Conservation (phyloP, 2,888 invertebrate species). For the Polyommatus iphigenia region DNA sequence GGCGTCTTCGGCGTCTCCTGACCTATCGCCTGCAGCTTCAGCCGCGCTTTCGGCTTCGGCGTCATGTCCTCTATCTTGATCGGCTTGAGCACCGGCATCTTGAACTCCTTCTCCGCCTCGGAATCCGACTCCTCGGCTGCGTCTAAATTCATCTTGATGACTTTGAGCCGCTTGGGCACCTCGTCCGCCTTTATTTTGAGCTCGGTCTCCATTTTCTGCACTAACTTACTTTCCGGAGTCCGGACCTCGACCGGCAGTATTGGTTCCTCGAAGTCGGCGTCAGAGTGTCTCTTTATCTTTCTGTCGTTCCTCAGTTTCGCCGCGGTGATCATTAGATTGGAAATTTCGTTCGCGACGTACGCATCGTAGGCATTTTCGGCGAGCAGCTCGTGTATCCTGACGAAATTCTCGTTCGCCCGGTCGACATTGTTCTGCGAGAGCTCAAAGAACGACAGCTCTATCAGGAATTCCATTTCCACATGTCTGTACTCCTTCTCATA, state of each 20-base stretch:
- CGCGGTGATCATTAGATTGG: slow-evolving; percentile 57
- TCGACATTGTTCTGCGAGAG: slow-evolving; percentile 48
- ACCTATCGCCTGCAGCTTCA: slow-evolving; percentile 46
- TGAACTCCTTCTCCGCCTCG: slow-evolving; percentile 53
- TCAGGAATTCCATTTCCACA: slow-evolving; percentile 51
- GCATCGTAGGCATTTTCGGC: slow-evolving; percentile 45
- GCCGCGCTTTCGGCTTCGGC: slow-evolving; percentile 49
- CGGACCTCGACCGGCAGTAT: slow-evolving; percentile 46
- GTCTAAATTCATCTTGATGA: slow-evolving; percentile 59
- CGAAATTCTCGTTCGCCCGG: slow-evolving; percentile 53
- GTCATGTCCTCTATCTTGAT: slow-evolving; percentile 55
- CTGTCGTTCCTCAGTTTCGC: slow-evolving; percentile 44
- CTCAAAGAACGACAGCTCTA: slow-evolving; percentile 60
- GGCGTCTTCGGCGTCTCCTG: slow-evolving; percentile 46
- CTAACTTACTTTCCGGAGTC: slow-evolving; percentile 53
- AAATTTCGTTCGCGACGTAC: slow-evolving; percentile 55
- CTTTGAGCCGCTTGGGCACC: slow-evolving; percentile 56
- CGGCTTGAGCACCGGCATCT: slow-evolving; percentile 59
- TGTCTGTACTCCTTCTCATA: slow-evolving; percentile 47
- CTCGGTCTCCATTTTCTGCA: slow-evolving; percentile 44
- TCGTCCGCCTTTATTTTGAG: slow-evolving; percentile 59
- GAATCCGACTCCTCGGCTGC: slow-evolving; percentile 44
- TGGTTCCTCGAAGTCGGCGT: slow-evolving; percentile 51
- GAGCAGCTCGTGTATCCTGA: slow-evolving; percentile 56
- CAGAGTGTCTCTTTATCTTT: slow-evolving; percentile 41